phyloP scores from a whole-genome alignment of 2,888 invertebrate genomes.

The Drosophila rellima region DNA sequence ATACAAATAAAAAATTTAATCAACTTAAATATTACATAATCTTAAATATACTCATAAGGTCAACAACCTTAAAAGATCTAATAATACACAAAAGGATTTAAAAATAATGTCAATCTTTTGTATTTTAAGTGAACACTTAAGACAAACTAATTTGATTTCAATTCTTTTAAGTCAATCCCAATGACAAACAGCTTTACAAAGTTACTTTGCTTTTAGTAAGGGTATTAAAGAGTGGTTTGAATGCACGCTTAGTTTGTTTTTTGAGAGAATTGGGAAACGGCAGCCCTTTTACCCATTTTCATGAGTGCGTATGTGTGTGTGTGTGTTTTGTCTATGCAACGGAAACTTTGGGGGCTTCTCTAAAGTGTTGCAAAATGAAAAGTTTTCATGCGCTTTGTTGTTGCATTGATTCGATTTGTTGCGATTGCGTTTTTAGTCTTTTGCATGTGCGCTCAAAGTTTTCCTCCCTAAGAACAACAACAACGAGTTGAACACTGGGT shows the following conservation, averaged over 20 bases:
- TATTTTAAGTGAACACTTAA: not conserved
- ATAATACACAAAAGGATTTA: not conserved
- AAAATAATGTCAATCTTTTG: not conserved
- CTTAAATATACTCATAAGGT: no score
- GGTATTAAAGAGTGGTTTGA: constrained; percentile 47
- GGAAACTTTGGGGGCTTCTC: constrained; percentile 39
- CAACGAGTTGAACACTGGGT: constrained; percentile 19
- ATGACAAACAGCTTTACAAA: not conserved
- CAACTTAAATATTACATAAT: no score
- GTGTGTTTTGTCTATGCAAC: constrained; percentile 50
- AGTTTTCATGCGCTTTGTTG: constrained; percentile 70
- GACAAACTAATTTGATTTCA: not conserved
- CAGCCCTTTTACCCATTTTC: constrained; percentile 6
- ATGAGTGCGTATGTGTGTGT: constrained; percentile 10
- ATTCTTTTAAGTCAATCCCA: not conserved
- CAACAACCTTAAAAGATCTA: no score
- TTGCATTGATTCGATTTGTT: constrained; percentile 79
- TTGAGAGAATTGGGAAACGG: constrained; percentile 40
- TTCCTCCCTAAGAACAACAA: constrained; percentile 11
- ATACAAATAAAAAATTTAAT: no score
- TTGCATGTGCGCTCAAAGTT: constrained; percentile 76
- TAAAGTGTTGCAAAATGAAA: constrained; percentile 77
- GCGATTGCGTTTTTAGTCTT: constrained; percentile 80
- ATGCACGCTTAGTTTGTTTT: constrained; percentile 70
- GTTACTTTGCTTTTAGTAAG: not conserved